A percentile compares a stretch with the other conserved stretches of the same genome.
Evolutionary conservation across 2,113 vertebrate species (phyloP).

Genomic region (Mesembrinibis cayennensis): DNA sequence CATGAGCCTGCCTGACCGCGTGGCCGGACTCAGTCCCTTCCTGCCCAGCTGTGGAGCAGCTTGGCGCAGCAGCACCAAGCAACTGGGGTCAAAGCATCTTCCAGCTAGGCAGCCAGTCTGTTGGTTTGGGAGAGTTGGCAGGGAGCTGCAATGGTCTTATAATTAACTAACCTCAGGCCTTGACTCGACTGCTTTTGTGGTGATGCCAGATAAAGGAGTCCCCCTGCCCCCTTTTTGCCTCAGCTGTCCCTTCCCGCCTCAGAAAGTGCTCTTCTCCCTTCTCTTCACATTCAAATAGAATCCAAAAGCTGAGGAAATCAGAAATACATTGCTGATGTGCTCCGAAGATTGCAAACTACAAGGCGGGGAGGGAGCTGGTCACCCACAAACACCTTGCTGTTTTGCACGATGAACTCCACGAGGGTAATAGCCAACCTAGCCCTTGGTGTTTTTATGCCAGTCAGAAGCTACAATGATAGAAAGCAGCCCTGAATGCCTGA

Average conservation of each 20-base stretch:
- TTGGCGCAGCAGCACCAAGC: not conserved
- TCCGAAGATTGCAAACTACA: not conserved
- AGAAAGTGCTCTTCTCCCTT: not conserved
- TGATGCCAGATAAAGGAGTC: not conserved
- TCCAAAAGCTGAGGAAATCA: not conserved
- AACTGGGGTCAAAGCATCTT: not conserved
- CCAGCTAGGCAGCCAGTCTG: not conserved
- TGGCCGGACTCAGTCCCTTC: not conserved
- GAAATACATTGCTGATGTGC: not conserved
- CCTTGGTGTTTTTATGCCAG: not conserved
- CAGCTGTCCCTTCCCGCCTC: not conserved
- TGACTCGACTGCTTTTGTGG: not conserved
- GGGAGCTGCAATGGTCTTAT: not conserved
- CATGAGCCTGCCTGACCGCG: not conserved
- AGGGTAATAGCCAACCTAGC: not conserved
- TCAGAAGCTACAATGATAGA: not conserved
- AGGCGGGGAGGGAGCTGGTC: not conserved
- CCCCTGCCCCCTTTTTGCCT: not conserved
- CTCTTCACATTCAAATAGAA: not conserved
- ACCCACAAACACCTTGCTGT: not conserved
- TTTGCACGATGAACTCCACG: not conserved
- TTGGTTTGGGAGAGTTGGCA: accelerated
- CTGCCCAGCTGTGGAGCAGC: not conserved
- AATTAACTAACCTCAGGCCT: not conserved
- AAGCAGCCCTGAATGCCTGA: not conserved